Evolutionary conservation across 2,113 vertebrate genomes (phyloP), one percentile per base, ranked within the genome.

Genomic region (Casuarius casuarius): DNA sequence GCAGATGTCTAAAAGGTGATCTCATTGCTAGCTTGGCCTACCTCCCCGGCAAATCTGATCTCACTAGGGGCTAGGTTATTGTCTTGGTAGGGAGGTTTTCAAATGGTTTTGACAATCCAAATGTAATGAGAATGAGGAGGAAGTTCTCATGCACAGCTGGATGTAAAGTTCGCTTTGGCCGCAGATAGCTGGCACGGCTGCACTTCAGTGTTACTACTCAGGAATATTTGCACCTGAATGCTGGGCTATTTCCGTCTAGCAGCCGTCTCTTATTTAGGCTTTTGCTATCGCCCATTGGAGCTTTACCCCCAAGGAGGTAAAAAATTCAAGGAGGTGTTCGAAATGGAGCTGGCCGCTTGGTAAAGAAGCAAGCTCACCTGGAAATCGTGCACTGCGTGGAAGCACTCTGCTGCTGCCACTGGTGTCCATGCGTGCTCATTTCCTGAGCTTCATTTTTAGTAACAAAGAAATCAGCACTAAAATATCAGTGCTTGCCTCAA

Each of bases 121-220:
- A 10, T 0, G 1, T 33, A 84, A 77, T 3, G 5, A 48, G 63
- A 90, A 74, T 13, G 42, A 89, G 31, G 91, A 91, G 14, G 19
- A 77, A 77, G 29, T n/a, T 78, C 46, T 26, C 26, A 23, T 18
- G 7, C 22, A 25, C 7, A 18, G 29, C 15, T 76, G 58, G 12
- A 49, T 20, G 25, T 52, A 19, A 63, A 86, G 31, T 12, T 65
- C 49, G 18, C 48, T 6, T 10, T 40, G 13, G 46, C 19, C 90
- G 26, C 26, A 61, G 18, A 46, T 18, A 48, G 33, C 3, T 0
- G 1, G 14, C 31, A 33, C 1, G 8, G 23, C 23, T 67, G 15
- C 12, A 9, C 52, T 73, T 77, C 35, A 26, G 46, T 1, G 0
- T 15, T 31, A 33, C 42, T 21, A 25, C 49, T 67, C 48, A 62